phyloP scores from a whole-genome alignment of 23 tunicate species.

The Diplosoma virens region DNA sequence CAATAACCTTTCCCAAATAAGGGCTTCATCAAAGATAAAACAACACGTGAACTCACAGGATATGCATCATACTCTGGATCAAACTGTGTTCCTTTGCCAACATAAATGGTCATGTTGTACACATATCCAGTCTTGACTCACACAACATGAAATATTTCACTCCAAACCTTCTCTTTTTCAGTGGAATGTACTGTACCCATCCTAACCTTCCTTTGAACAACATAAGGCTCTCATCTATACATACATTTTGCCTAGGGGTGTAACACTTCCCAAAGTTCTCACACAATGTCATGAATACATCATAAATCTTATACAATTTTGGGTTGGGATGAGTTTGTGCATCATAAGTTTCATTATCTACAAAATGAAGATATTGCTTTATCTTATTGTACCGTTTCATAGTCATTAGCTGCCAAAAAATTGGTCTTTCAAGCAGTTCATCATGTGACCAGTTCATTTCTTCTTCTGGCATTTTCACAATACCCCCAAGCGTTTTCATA shows the following conservation, averaged over 20 bases:
- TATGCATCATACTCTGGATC: neutral
- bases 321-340: conserved; percentile 1
- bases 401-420: conserved; percentile 1
- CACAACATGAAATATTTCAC: conserved; percentile 9
- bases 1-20: neutral
- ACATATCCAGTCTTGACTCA: conserved; percentile 2
- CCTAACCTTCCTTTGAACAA: too few relatives aligned
- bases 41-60: neutral
- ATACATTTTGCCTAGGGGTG: too few relatives aligned
- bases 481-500: neutral
- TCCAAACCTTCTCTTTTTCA: neutral
- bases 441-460: neutral
- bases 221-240: too few relatives aligned
- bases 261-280: too few relatives aligned
- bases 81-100: too few relatives aligned
- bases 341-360: conserved; percentile 3
- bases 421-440: neutral
- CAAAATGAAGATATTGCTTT: conserved; percentile 25
- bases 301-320: neutral
- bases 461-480: conserved; percentile 8
- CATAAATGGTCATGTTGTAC: too few relatives aligned
- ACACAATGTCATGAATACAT: neutral
- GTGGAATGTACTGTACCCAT: conserved; percentile 7
- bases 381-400: neutral
- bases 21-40: conserved; percentile 11